A percentile compares a stretch with the other conserved stretches of the same genome.
phyloP scores from a whole-genome alignment of 1,140 invertebrate species.

The Drosophila setifemur region DNA sequence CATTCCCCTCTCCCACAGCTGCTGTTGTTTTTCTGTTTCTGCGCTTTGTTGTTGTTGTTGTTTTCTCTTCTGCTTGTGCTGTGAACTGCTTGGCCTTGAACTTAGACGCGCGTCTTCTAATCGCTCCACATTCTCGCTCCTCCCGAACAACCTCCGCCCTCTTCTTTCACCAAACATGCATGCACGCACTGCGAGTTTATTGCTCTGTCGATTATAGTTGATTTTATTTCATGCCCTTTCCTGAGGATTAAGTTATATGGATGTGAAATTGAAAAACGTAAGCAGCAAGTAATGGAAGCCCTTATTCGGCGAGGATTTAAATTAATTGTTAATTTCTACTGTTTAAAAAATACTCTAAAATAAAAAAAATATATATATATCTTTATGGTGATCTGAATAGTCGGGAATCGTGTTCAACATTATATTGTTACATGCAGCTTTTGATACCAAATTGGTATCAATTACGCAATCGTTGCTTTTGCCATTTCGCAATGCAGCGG shows the following conservation, averaged over 20 bases:
- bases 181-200: slow-evolving; percentile 23
- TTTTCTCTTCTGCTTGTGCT: slow-evolving; percentile 44
- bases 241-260: slow-evolving; percentile 1
- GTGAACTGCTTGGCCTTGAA: slow-evolving; percentile 71
- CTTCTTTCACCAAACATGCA: slow-evolving; percentile 1
- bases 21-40: slow-evolving; percentile 14
- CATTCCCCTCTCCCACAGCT: slow-evolving; percentile 1
- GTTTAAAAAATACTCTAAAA: too few species aligned
- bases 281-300: too few species aligned
- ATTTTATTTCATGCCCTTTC: slow-evolving; percentile 28
- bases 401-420: too few species aligned
- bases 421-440: neutral
- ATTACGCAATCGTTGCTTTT: slow-evolving; percentile 56
- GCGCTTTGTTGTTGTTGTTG: slow-evolving; percentile 8
- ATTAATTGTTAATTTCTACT: too few species aligned
- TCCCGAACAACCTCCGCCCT: neutral
- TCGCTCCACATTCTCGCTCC: slow-evolving; percentile 41
- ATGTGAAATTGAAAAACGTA: neutral
- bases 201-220: slow-evolving; percentile 5
- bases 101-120: slow-evolving; percentile 73
- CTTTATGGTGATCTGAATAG: too few species aligned
- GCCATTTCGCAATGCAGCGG: slow-evolving; percentile 10
- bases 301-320: too few species aligned
- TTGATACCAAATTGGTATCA: slow-evolving; percentile 58
- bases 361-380: too few species aligned